Conservation (phyloP, 2,113 vertebrate genomes). For the Pedionomus torquatus region DNA sequence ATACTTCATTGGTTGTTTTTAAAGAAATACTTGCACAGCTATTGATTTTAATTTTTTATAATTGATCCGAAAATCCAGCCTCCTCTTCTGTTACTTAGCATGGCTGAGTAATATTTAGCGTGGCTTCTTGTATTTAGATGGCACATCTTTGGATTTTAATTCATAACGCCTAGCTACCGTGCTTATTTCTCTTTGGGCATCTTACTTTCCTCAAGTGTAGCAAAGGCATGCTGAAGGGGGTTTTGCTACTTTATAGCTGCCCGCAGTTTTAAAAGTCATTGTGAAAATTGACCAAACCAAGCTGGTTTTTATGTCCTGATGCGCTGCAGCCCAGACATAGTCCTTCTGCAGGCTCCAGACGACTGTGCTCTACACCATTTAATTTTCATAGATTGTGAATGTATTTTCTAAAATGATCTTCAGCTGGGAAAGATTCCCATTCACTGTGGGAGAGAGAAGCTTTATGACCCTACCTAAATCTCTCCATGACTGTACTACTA, state of each 20-base stretch:
- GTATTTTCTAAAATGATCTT: not conserved
- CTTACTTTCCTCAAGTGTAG: not conserved
- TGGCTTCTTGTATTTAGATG: not conserved
- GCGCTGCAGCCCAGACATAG: fast-evolving
- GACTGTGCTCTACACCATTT: not conserved
- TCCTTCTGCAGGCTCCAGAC: not conserved
- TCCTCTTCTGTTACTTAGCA: not conserved
- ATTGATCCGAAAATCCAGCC: not conserved
- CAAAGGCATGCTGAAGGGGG: not conserved
- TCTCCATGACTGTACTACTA: not conserved
- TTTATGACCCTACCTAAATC: not conserved
- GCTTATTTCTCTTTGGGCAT: not conserved
- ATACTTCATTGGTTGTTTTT: not conserved
- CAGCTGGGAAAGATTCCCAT: not conserved
- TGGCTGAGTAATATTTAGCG: not conserved
- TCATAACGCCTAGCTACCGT: not conserved
- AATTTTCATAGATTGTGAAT: not conserved
- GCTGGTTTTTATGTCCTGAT: not conserved
- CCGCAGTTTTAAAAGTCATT: not conserved
- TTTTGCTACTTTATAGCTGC: not conserved
- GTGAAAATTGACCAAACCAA: not conserved
- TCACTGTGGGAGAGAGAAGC: not conserved
- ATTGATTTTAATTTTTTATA: not conserved
- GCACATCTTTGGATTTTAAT: not conserved
- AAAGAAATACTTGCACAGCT: not conserved